A percentile compares a stretch with the other conserved stretches of the same genome.
Evolutionary conservation across 2,888 invertebrate species (phyloP).

Genomic region (Rhyacophila evoluta): DNA sequence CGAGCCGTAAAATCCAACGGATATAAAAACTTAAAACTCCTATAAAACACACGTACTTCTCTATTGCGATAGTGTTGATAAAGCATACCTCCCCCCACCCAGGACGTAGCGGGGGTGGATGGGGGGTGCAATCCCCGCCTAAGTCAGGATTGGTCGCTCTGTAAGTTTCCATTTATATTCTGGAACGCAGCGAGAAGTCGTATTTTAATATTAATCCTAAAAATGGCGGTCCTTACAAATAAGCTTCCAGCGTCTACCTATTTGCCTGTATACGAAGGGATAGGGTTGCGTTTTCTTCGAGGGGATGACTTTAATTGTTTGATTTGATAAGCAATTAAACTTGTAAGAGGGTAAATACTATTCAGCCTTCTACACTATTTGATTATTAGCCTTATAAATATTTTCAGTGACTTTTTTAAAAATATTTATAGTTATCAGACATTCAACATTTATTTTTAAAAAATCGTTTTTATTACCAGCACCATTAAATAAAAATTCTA

Average conservation of each 20-base stretch:
- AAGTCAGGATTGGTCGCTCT: slow-evolving; percentile 27
- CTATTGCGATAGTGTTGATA: slow-evolving; percentile 6
- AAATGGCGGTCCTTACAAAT: slow-evolving; percentile 48
- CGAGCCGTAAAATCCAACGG: background rate
- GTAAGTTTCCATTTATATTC: slow-evolving; percentile 55
- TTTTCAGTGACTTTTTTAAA: background rate
- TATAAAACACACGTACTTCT: background rate
- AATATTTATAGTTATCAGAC: no score
- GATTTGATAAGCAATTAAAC: background rate
- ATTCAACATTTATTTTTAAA: no score
- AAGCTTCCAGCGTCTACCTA: slow-evolving; percentile 23
- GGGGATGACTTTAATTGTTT: background rate
- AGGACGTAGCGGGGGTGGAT: background rate
- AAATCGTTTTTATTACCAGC: no score
- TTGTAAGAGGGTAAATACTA: background rate
- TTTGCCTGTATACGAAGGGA: background rate
- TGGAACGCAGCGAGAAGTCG: slow-evolving; percentile 52
- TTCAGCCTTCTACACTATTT: background rate
- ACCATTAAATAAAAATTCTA: no score
- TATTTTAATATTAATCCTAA: slow-evolving; percentile 55
- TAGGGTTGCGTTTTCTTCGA: slow-evolving; percentile 4
- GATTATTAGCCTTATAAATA: background rate
- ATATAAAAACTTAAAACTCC: slow-evolving; percentile 15
- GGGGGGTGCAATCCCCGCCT: background rate
- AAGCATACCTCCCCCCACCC: no score